phyloP scores from a whole-genome alignment of 2,888 invertebrate genomes.

The Cyclophora albipunctata region DNA sequence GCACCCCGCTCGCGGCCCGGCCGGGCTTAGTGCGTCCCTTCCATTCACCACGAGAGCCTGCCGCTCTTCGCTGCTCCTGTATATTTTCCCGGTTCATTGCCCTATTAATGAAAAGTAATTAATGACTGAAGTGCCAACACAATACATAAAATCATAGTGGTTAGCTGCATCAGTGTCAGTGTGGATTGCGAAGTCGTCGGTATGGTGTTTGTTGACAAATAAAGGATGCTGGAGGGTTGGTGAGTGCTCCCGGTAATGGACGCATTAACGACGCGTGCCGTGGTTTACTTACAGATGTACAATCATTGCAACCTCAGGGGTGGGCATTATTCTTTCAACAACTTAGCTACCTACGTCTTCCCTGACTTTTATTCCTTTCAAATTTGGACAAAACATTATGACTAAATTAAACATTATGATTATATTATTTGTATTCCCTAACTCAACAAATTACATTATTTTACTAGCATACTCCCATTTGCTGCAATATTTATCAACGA shows the following conservation, averaged over 20 bases:
- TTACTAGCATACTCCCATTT: no score
- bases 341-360: no score
- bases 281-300: slow-evolving; percentile 37
- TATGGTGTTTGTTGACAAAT: slow-evolving; percentile 24
- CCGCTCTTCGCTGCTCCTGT: slow-evolving; percentile 7
- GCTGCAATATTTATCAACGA: no score
- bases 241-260: slow-evolving; percentile 29
- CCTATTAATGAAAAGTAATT: slow-evolving; percentile 6
- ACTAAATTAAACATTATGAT: no score
- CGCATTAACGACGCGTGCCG: slow-evolving; percentile 33
- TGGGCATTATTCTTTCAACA: background rate
- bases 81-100: slow-evolving; percentile 19
- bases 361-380: no score
- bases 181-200: slow-evolving; percentile 22
- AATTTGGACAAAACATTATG: no score
- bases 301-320: slow-evolving; percentile 20
- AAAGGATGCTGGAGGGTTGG: slow-evolving; percentile 41
- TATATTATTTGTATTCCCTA: no score
- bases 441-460: no score
- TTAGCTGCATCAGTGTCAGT: background rate
- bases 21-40: slow-evolving; percentile 14
- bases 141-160: slow-evolving; percentile 1
- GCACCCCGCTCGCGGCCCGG: slow-evolving; percentile 14
- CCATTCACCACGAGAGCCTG: background rate
- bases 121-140: background rate